These are phyloP conservation scores for Valencia hispanica DNA, from an alignment of 2,797 vertebrate genomes.

Conservation along the genomic window DNA sequence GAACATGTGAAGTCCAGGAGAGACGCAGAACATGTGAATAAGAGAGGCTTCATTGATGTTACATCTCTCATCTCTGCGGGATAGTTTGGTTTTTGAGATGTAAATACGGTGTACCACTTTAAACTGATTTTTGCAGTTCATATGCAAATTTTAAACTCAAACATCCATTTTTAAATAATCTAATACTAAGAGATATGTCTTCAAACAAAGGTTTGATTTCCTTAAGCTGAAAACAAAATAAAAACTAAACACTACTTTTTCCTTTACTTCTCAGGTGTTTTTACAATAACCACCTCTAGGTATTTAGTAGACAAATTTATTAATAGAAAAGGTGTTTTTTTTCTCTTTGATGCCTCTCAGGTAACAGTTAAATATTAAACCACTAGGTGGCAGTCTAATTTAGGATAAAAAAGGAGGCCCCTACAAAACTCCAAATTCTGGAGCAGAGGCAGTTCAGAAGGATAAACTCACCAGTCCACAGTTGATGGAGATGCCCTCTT, in stretches of 20 bases:
- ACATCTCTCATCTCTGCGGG: too few relatives aligned
- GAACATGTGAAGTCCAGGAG: too few relatives aligned
- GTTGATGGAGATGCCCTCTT: constrained; percentile 99
- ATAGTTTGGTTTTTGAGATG: too few relatives aligned
- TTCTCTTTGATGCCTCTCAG: neutral
- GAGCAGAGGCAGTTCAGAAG: neutral
- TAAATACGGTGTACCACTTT: too few relatives aligned
- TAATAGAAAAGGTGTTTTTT: neutral
- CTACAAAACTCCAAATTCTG: neutral
- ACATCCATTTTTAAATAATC: neutral
- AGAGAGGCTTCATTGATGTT: too few relatives aligned
- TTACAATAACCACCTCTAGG: neutral
- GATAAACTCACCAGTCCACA: constrained; percentile 90
- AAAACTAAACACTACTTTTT: neutral
- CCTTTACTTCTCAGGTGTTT: neutral
- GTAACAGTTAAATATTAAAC: neutral
- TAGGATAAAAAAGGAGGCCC: neutral
- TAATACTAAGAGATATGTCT: too few relatives aligned
- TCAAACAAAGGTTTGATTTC: too few relatives aligned
- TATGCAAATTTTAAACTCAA: neutral
- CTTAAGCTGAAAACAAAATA: too few relatives aligned
- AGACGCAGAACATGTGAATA: too few relatives aligned
- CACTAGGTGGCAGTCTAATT: constrained; percentile 63
- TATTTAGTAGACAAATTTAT: too few relatives aligned
- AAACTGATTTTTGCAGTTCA: too few relatives aligned